Conservation (phyloP, 1,140 invertebrate genomes). For the Danaus plexippus region DNA sequence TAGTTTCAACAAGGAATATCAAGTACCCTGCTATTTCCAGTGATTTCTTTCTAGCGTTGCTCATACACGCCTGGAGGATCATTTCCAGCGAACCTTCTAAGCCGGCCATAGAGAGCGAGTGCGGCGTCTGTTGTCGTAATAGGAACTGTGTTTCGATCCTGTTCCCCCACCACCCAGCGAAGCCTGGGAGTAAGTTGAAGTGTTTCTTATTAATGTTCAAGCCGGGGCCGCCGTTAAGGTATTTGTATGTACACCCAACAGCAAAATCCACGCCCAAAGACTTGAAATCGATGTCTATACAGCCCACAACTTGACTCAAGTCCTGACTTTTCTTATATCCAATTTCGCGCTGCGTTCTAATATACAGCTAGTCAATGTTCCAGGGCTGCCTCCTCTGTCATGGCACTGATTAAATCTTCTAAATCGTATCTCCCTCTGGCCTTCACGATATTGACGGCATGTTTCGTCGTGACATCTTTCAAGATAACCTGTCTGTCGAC, state of each 20-base stretch:
- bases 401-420: conserved; percentile 45
- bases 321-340: conserved; percentile 53
- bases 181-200: conserved; percentile 37
- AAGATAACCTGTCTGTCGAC: conserved; percentile 51
- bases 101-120: conserved; percentile 41
- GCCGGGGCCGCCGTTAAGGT: conserved; percentile 51
- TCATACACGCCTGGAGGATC: conserved; percentile 42
- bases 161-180: conserved; percentile 58
- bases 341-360: conserved; percentile 51
- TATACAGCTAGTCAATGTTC: conserved; percentile 46
- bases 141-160: conserved; percentile 47
- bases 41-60: conserved; percentile 47
- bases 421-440: conserved; percentile 32
- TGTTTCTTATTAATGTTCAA: conserved; percentile 56
- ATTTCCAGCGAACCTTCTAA: conserved; percentile 49
- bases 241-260: conserved; percentile 61
- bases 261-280: conserved; percentile 51
- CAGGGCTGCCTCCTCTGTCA: conserved; percentile 51
- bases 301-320: conserved; percentile 47
- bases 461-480: conserved; percentile 39
- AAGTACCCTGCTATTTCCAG: conserved; percentile 49
- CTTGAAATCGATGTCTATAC: conserved; percentile 44
- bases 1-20: conserved; percentile 52
- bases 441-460: conserved; percentile 48
- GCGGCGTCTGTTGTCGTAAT: conserved; percentile 43